Evolutionary conservation across 1,140 invertebrate genomes (phyloP).

Genomic region (Samia ricini): DNA sequence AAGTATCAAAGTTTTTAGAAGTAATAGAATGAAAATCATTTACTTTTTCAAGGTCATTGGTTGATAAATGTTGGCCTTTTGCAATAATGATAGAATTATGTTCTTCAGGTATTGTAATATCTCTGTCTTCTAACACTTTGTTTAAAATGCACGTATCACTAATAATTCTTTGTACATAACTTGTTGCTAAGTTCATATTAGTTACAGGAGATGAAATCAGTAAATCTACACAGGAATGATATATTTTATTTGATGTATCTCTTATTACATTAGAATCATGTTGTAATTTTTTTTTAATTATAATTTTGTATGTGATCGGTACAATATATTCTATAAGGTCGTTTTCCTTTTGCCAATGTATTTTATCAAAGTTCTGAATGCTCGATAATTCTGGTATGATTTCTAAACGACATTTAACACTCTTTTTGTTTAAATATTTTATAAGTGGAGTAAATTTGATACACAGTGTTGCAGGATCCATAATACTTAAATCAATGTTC

Average conservation of each 20-base stretch:
- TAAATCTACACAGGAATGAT: conserved; percentile 64
- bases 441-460: conserved; percentile 54
- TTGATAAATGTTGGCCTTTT: background rate
- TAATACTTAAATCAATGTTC: conserved; percentile 15
- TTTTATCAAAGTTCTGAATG: conserved; percentile 53
- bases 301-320: conserved; percentile 56
- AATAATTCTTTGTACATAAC: conserved; percentile 38
- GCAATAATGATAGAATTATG: background rate
- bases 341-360: conserved; percentile 44
- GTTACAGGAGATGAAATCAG: conserved; percentile 30
- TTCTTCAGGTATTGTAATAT: background rate
- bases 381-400: conserved; percentile 50
- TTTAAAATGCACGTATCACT: conserved; percentile 46
- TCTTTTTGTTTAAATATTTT: conserved; percentile 31
- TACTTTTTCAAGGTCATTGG: background rate
- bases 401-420: conserved; percentile 52
- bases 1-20: background rate
- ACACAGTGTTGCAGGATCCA: conserved; percentile 40
- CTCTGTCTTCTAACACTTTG: conserved; percentile 13
- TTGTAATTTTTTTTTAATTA: conserved; percentile 39
- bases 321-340: conserved; percentile 48
- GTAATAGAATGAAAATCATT: background rate
- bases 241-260: conserved; percentile 36
- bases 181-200: conserved; percentile 25
- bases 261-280: conserved; percentile 11